Evolutionary conservation across 2,113 vertebrate genomes (phyloP).

Genomic region (Rhodinocichla rosea): DNA sequence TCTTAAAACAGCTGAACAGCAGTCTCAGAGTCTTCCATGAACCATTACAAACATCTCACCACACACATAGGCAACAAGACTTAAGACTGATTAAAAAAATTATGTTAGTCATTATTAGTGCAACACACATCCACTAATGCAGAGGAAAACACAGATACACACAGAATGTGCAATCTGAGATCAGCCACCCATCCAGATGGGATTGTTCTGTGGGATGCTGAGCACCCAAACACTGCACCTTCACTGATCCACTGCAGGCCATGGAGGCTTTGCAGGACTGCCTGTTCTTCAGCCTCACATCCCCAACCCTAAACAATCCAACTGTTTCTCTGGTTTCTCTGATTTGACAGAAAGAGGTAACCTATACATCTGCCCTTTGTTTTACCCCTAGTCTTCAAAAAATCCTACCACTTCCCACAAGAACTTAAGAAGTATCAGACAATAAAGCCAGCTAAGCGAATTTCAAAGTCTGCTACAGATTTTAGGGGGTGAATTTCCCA

Average conservation of each 20-base stretch:
- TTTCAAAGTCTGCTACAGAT: background rate
- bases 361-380: background rate
- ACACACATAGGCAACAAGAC: background rate
- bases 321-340: background rate
- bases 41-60: background rate
- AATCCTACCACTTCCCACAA: background rate
- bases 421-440: background rate
- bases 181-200: background rate
- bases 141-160: background rate
- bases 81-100: background rate
- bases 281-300: background rate
- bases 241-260: background rate
- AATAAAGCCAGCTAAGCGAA: background rate
- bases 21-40: background rate
- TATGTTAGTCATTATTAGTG: background rate
- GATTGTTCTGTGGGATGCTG: background rate
- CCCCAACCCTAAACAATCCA: background rate
- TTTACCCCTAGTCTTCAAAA: background rate
- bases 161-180: no score
- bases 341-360: background rate
- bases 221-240: background rate
- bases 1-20: background rate
- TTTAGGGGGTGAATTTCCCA: background rate
- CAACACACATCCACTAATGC: background rate
- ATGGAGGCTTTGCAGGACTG: background rate